Conservation (phyloP, 1,140 invertebrate genomes). For the Scaptomyza hsui region DNA sequence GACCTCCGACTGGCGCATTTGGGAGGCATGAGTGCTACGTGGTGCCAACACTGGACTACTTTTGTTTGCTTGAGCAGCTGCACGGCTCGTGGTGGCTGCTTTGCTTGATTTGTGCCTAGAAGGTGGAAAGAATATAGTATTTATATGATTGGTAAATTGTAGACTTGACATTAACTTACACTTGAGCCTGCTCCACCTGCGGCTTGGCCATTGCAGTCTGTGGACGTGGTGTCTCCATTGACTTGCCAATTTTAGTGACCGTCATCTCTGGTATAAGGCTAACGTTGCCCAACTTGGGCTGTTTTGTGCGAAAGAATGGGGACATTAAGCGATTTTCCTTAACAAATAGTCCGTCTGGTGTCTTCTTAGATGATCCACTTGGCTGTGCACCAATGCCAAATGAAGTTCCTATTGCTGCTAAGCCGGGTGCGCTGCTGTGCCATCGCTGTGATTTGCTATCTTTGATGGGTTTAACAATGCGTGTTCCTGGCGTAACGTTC, state of each 20-base stretch:
- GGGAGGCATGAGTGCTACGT: conserved; percentile 61
- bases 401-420: not conserved
- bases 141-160: too few relatives aligned
- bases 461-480: conserved; percentile 2
- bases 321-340: not conserved
- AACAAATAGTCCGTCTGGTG: not conserved
- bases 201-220: not conserved
- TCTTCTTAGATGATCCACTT: not conserved
- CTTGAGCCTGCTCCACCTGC: not conserved
- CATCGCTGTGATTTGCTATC: conserved; percentile 20
- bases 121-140: not conserved
- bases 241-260: not conserved
- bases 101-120: conserved; percentile 13
- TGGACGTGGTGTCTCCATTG: not conserved
- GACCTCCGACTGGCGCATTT: conserved; percentile 69
- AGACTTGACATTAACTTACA: conserved; percentile 10
- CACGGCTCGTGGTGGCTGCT: not conserved
- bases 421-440: conserved; percentile 1
- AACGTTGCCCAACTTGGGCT: not conserved
- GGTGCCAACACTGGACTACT: conserved; percentile 38
- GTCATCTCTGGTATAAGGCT: not conserved
- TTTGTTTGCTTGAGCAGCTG: not conserved
- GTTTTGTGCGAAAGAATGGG: not conserved
- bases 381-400: not conserved
- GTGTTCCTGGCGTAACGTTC: not conserved